Percentiles rank a stretch among this genome's conserved stretches.
These are phyloP conservation scores for Chrysochloris asiatica DNA, from an alignment of 2,113 vertebrate species.

Conservation along the genomic window DNA sequence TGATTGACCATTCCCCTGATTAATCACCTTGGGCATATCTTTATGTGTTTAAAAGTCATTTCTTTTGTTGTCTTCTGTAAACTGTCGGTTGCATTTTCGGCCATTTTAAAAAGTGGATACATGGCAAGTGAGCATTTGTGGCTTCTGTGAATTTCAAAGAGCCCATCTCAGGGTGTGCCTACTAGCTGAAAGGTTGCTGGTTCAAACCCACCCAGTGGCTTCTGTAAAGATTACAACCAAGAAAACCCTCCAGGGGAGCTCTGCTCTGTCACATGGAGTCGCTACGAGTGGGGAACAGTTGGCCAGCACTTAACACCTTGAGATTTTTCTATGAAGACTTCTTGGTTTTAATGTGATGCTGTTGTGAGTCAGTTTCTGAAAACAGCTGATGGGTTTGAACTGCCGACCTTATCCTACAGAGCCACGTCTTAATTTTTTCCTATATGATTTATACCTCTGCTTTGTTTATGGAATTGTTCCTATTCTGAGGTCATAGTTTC, in stretches of 20 bases:
- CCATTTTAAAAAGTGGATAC: background rate
- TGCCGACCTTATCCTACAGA: too few relatives aligned
- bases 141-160: background rate
- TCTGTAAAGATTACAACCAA: background rate
- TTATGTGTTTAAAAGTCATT: background rate
- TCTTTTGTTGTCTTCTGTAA: background rate
- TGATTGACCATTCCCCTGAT: background rate
- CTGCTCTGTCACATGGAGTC: background rate
- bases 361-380: too few relatives aligned
- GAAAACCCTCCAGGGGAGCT: background rate
- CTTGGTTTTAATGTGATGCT: too few relatives aligned
- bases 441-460: too few relatives aligned
- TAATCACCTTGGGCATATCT: background rate
- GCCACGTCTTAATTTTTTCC: too few relatives aligned
- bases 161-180: background rate
- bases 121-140: background rate
- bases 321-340: too few relatives aligned
- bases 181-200: background rate
- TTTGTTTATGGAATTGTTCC: too few relatives aligned
- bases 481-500: too few relatives aligned
- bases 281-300: too few relatives aligned
- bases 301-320: too few relatives aligned
- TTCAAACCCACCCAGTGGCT: background rate
- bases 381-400: too few relatives aligned
- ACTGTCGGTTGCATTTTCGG: background rate